Conservation (phyloP, 2,113 vertebrate species). For the Anser cygnoides region DNA sequence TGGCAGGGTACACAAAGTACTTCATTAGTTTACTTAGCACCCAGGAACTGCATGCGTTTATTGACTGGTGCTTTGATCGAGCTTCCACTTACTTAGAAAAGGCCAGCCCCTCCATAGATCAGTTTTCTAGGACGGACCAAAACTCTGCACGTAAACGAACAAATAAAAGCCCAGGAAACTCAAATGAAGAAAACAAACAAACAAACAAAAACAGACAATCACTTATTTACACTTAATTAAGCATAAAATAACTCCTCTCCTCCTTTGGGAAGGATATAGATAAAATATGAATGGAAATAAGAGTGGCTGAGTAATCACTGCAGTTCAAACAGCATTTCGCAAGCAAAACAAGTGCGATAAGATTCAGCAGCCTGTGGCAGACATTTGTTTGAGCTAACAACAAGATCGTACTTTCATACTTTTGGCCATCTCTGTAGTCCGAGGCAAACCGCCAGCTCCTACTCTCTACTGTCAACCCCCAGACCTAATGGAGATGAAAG, state of each 20-base stretch:
- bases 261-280: slow-evolving; percentile 65
- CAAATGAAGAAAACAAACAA: background rate
- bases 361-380: slow-evolving; percentile 61
- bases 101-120: slow-evolving; percentile 21
- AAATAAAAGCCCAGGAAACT: background rate
- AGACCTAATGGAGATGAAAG: slow-evolving; percentile 69
- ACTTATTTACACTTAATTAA: slow-evolving; percentile 78
- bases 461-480: slow-evolving; percentile 39
- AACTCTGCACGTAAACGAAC: slow-evolving; percentile 15
- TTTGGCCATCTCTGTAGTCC: slow-evolving; percentile 42
- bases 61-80: slow-evolving; percentile 59
- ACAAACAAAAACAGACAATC: slow-evolving; percentile 57
- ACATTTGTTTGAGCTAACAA: background rate
- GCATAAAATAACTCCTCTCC: slow-evolving; percentile 72
- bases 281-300: slow-evolving; percentile 65
- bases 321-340: slow-evolving; percentile 46
- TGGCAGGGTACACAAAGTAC: slow-evolving; percentile 29
- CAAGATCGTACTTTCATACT: slow-evolving; percentile 55
- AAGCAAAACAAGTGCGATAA: slow-evolving; percentile 47
- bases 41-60: slow-evolving; percentile 38
- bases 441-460: slow-evolving; percentile 48
- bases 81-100: slow-evolving; percentile 22
- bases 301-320: slow-evolving; percentile 41
- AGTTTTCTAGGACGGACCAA: slow-evolving; percentile 53
- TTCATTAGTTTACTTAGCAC: slow-evolving; percentile 64